Base-by-base conservation (phyloP, 2,113 vertebrate genomes). In the Gymnocephalus cernua region DNA sequence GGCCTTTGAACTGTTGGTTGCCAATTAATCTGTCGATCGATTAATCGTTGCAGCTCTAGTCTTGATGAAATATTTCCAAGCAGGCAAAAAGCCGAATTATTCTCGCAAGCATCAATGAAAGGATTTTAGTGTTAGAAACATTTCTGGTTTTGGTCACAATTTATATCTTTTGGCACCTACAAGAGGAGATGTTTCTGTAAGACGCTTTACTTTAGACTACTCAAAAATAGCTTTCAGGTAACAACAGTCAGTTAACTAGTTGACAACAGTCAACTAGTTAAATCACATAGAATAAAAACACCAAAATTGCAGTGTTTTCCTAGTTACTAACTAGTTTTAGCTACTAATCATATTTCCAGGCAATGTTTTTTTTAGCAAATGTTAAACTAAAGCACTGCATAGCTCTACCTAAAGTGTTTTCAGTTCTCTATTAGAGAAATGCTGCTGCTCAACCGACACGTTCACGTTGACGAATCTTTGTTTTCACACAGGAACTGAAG, bases 401-500 rank as follows among this genome's bases (percentile, higher is more conserved):
- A 3, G 44, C 71, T 69, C 47, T 3, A 44, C 67, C 44, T 77
- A 61, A 35, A 44, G 58, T 4, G 27, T 48, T n/a, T 38, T 25
- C 1, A 11, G 5, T 32, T 44, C 14, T 19, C 23, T 67, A 10
- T 38, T 38, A 38, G 38, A 38, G 38, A 38, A 38, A 10, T 19
- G 0, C 53, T n/a, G 54, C 54, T 47, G 18, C 56, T 54, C 25
- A 3, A 3, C 44, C 5, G 19, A 59, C 47, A 23, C 14, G 0
- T 32, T 73, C 6, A 19, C 16, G 56, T 57, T 27, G 47, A 62
- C 0, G 3, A 79, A 25, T 72, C 59, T 16, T 48, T 75, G 67
- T 79, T 86, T 84, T 83, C 77, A 51, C 50, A 0, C 9, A 38
- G 48, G 61, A 73, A 68, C 41, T 56, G 50, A 25, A 58, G 69